These are phyloP conservation scores for Cyclargus thomasi DNA, from an alignment of 1,140 invertebrate species.

Conservation along the genomic window DNA sequence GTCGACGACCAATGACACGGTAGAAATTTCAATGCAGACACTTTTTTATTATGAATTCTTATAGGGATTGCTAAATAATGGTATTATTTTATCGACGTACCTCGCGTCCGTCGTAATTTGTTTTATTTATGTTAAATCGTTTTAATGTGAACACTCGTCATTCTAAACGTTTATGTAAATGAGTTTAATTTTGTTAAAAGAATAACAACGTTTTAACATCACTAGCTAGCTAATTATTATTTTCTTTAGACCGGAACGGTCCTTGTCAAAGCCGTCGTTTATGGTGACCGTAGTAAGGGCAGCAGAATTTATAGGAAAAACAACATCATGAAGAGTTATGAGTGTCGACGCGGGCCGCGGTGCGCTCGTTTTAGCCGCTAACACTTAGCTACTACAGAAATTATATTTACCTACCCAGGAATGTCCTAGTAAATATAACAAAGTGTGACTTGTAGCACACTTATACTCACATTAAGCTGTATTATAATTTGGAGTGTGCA, in stretches of 20 bases:
- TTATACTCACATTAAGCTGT: not conserved
- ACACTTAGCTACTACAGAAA: not conserved
- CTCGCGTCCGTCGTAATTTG: not conserved
- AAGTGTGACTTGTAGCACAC: not conserved
- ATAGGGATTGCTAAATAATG: conserved; percentile 10
- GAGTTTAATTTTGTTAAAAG: too few species aligned
- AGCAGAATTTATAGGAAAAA: conserved; percentile 13
- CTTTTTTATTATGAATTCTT: not conserved
- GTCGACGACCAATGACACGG: conserved; percentile 5
- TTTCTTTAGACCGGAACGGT: not conserved
- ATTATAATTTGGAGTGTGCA: not conserved
- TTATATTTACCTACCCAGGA: not conserved
- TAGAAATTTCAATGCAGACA: not conserved
- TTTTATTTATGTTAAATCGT: not conserved
- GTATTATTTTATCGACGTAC: not conserved
- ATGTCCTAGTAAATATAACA: not conserved
- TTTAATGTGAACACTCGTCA: not conserved
- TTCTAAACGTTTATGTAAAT: too few species aligned
- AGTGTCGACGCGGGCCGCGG: conserved; percentile 11
- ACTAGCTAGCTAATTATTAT: not conserved
- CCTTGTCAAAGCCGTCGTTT: not conserved
- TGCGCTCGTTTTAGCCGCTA: not conserved
- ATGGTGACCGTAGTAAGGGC: not conserved
- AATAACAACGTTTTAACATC: too few species aligned
- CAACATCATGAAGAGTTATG: conserved; percentile 15